These are phyloP conservation scores for Adoxophyes honmai DNA, from an alignment of 1,140 invertebrate genomes.

Conservation along the genomic window DNA sequence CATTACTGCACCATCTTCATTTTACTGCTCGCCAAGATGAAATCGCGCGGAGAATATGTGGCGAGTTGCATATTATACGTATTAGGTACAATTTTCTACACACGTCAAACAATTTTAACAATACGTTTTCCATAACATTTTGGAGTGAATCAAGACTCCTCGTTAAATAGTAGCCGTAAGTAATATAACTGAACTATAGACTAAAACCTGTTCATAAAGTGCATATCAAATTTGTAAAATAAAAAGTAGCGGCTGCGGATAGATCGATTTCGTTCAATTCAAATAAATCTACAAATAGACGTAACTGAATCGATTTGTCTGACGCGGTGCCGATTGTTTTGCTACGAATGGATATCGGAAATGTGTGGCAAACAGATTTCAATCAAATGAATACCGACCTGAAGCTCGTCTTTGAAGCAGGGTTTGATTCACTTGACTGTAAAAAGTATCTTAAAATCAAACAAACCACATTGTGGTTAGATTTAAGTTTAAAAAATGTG, in stretches of 20 bases:
- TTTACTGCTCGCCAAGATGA: slow-evolving; percentile 38
- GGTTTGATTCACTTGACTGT: too few species aligned
- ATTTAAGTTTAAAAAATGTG: too few species aligned
- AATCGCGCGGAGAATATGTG: slow-evolving; percentile 20
- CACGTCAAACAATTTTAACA: too few species aligned
- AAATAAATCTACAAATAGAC: slow-evolving; percentile 17
- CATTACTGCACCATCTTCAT: slow-evolving; percentile 69
- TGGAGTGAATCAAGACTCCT: not conserved
- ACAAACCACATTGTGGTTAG: too few species aligned
- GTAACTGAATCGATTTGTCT: slow-evolving; percentile 21
- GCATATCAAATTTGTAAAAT: not conserved
- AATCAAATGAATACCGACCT: slow-evolving; percentile 30
- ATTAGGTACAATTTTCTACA: not conserved
- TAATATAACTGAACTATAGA: too few species aligned
- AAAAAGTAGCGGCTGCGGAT: not conserved
- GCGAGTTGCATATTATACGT: not conserved
- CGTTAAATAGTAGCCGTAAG: too few species aligned
- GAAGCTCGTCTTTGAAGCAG: too few species aligned
- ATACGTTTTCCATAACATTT: not conserved
- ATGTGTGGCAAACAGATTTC: slow-evolving; percentile 21
- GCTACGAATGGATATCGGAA: slow-evolving; percentile 31
- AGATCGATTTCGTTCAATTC: slow-evolving; percentile 17
- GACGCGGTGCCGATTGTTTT: slow-evolving; percentile 25
- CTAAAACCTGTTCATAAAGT: too few species aligned
- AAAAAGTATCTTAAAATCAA: too few species aligned